Evolutionary conservation across 2,888 invertebrate species (phyloP), one percentile per base, ranked within the genome.

Genomic region (Camponotus fellah): DNA sequence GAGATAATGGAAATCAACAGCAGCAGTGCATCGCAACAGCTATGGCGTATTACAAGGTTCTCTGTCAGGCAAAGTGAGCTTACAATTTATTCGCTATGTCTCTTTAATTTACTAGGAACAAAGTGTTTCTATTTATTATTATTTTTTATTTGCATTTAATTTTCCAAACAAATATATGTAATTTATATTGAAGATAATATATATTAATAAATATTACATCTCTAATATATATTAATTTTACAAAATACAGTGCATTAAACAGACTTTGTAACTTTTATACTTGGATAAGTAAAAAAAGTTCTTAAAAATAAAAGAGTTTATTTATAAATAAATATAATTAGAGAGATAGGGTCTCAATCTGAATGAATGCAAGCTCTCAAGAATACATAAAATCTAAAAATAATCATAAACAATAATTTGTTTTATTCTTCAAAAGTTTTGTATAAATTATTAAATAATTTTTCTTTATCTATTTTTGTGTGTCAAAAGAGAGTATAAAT

Each of bases 51-150:
- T 90, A 90, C 85, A 87, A 91, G 92, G 93, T 92, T 93, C 92
- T 91, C 90, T 91, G 92, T 91, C 89, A 90, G 92, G 90, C 92
- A 92, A 91, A 92, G 91, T 91, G 91, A 91, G 91, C 86, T 91
- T 85, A 85, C 85, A 77, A 76, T 86, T 72, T 75, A 82, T 71
- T 86, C 53, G 17, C 17, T 46, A 80, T 32, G 12, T 60, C 26
- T 76, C 34, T 64, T 62, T 66, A 49, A 49, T 43, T 82, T 81
- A 64, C 32, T 72, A 53, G 26, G 71, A 4, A 80, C 17, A 72
- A 21, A 80, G n/a, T 53, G 8, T 53, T 72, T 26, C 14, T 79
- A 60, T 17, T 17, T 80, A 60, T 84, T 83, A 69, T 65, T 71
- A 1, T 64, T 60, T n/a, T 62, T 69, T 34, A 32, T 60, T 58